Percentiles rank a stretch among this genome's conserved stretches.
Evolutionary conservation across 2,888 invertebrate species (phyloP).

Genomic region (Spodoptera exigua): DNA sequence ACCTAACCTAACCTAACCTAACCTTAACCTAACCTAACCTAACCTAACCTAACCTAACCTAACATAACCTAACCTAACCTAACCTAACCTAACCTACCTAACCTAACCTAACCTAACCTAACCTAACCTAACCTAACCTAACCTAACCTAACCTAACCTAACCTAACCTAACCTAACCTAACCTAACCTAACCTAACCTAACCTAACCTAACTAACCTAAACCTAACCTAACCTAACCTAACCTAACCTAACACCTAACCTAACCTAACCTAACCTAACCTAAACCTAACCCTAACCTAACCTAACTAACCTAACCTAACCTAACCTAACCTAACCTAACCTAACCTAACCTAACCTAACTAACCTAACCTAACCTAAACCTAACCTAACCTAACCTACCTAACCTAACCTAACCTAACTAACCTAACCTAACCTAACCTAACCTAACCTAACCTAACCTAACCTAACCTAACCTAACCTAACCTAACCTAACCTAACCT

Average conservation of each 20-base stretch:
- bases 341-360: slow-evolving; percentile 58
- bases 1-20: slow-evolving; percentile 51
- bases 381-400: slow-evolving; percentile 60
- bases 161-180: slow-evolving; percentile 57
- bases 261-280: slow-evolving; percentile 50
- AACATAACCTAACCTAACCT: slow-evolving; percentile 36
- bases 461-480: slow-evolving; percentile 52
- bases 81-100: slow-evolving; percentile 37
- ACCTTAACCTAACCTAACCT: too few relatives aligned
- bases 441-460: slow-evolving; percentile 52
- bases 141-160: slow-evolving; percentile 48
- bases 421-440: slow-evolving; percentile 48
- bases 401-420: slow-evolving; percentile 51
- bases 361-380: too few relatives aligned
- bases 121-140: slow-evolving; percentile 45
- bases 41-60: too few relatives aligned
- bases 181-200: slow-evolving; percentile 55
- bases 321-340: slow-evolving; percentile 56
- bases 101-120: slow-evolving; percentile 52
- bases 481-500: slow-evolving; percentile 53
- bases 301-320: slow-evolving; percentile 48
- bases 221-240: slow-evolving; percentile 47
- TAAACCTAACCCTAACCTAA: slow-evolving; percentile 47
- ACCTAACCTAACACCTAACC: slow-evolving; percentile 42
- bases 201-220: slow-evolving; percentile 43